A percentile compares a stretch with the other conserved stretches of the same genome.
phyloP scores from a whole-genome alignment of 2,797 vertebrate genomes.

The Sebastes diaconus region DNA sequence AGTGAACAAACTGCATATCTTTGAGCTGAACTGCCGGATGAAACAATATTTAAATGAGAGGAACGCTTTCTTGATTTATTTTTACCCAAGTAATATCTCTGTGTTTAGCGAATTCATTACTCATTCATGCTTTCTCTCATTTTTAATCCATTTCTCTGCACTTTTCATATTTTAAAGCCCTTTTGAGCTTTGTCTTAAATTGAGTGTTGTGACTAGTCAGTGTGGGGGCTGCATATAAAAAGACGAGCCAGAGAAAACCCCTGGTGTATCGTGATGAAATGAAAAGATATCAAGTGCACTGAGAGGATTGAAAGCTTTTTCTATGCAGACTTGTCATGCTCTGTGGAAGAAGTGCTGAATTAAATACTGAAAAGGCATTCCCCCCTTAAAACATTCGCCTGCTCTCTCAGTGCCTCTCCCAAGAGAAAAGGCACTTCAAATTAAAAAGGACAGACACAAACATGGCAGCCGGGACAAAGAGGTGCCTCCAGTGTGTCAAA shows the following conservation, averaged over 20 bases:
- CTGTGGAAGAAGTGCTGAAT: conserved; percentile 37
- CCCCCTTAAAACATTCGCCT: conserved; percentile 24
- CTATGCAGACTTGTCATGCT: conserved; percentile 37
- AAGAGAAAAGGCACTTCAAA: conserved; percentile 37
- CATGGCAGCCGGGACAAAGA: conserved; percentile 36
- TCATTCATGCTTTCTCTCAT: conserved; percentile 19
- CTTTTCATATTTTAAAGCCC: conserved; percentile 39
- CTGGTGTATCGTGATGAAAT: conserved; percentile 29
- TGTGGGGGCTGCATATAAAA: conserved; percentile 29
- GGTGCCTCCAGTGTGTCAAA: conserved; percentile 35
- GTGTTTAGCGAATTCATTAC: conserved; percentile 29
- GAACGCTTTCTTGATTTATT: not conserved
- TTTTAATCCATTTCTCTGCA: conserved; percentile 27
- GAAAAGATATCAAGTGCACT: conserved; percentile 35
- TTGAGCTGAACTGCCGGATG: not conserved
- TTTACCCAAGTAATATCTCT: not conserved
- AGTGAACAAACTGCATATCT: not conserved
- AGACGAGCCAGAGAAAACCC: conserved; percentile 44
- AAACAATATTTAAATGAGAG: conserved; percentile 8
- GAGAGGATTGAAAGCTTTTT: conserved; percentile 50
- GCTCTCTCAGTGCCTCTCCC: conserved; percentile 5
- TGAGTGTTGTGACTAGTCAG: conserved; percentile 42
- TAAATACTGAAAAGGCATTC: conserved; percentile 48
- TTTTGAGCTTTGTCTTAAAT: conserved; percentile 44
- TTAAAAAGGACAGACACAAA: conserved; percentile 47